Evolutionary conservation across 2,888 invertebrate genomes (phyloP), one percentile per base, ranked within the genome.

Genomic region (Teleogryllus oceanicus): DNA sequence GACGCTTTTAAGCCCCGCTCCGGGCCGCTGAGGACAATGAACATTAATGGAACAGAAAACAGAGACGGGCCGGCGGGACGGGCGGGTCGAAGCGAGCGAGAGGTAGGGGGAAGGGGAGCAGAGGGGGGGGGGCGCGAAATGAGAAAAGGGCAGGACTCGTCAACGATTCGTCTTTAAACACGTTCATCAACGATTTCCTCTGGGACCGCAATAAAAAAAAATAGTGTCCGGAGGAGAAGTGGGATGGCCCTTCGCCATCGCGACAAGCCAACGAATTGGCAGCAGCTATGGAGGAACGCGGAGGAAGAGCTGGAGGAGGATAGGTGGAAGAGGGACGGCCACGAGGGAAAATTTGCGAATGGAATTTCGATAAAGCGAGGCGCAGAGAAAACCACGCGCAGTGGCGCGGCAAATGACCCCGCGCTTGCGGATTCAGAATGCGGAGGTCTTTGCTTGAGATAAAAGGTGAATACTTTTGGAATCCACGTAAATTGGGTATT

Each of bases 11-110:
- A 62, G 62, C 62, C 13, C 62, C 62, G 62, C 13, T 62, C 62
- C 62, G n/a, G 62, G n/a, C 62, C 62, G 62, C n/a, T 62, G 62
- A 62, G 62, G n/a, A 62, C 62, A 62, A 62, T 62, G 62, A 62
- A 62, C 62, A 62, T 62, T 62, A 62, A 62, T 62, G 62, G 62
- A 62, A 62, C 62, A 62, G 62, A 62, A 62, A 62, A 62, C 62
- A 62, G 62, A 62, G 62, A 62, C 4, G 62, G 62, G 8, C 37
- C 8, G 37, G 8, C 8, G 37, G 62, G 16, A 62, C 62, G 62
- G n/a, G 37, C 13, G 62, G 62, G 62, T 62, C 62, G 62, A 62
- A 12, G n/a, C n/a, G 62, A 62, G 62, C 13, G n/a, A 62, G n/a
- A n/a, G 62, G 62, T 8, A 62, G 62, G 62, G 62, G 37, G 1